Conservation (phyloP, 1,140 invertebrate genomes). For the Pygmarrhopalites habei region DNA sequence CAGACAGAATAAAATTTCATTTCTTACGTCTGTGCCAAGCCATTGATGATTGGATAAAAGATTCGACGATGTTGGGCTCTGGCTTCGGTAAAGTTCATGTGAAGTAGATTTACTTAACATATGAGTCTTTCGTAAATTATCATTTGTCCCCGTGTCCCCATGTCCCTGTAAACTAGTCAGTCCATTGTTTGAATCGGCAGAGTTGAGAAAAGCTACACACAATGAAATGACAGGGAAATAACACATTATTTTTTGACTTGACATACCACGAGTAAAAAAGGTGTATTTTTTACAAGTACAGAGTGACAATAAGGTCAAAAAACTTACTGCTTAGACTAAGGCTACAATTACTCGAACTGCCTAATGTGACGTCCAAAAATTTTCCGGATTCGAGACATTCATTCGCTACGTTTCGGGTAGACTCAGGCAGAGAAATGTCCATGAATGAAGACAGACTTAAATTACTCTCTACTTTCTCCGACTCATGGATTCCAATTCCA, state of each 20-base stretch:
- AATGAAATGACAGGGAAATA: too few species aligned
- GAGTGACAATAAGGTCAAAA: too few species aligned
- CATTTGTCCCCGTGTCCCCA: too few species aligned
- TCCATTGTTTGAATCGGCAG: background rate
- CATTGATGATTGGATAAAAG: background rate
- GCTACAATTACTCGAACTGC: conserved; percentile 3
- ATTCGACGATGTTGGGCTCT: conserved; percentile 6
- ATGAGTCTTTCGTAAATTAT: too few species aligned
- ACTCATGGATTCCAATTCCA: background rate
- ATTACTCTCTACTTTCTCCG: conserved; percentile 13
- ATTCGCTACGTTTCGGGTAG: conserved; percentile 21
- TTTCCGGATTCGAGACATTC: conserved; percentile 16
- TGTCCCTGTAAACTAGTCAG: too few species aligned
- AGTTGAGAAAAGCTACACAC: background rate
- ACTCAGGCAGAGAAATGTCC: conserved; percentile 39
- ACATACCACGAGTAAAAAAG: too few species aligned
- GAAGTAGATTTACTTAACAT: too few species aligned
- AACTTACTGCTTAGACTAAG: conserved; percentile 13
- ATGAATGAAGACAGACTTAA: conserved; percentile 37
- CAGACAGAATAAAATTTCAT: too few species aligned
- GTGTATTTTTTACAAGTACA: too few species aligned
- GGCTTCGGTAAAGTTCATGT: background rate
- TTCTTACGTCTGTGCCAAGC: background rate
- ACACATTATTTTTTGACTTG: too few species aligned
- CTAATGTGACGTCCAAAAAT: conserved; percentile 6